phyloP scores from a whole-genome alignment of 2,888 invertebrate genomes.

The Capitulum mitella region DNA sequence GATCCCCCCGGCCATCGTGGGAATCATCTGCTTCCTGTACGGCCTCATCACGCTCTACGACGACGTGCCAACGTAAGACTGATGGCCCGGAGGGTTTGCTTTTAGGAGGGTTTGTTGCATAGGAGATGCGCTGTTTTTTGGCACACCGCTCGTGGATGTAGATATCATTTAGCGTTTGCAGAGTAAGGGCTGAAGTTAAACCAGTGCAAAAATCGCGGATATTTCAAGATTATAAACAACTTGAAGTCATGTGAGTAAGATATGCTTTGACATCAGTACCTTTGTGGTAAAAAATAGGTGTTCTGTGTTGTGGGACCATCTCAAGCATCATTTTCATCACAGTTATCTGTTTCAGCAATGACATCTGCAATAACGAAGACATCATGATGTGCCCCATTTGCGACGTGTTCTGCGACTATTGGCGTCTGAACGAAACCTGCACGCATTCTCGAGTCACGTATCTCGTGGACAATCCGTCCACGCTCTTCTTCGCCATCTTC shows the following conservation, averaged over 20 bases:
- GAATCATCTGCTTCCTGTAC: conserved; percentile 69
- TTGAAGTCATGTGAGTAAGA: no score
- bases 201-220: no score
- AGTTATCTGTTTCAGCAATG: conserved; percentile 56
- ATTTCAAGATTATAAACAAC: no score
- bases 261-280: no score
- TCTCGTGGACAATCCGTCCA: conserved; percentile 88
- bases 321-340: no score
- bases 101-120: no score
- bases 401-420: conserved; percentile 76
- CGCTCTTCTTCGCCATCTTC: conserved; percentile 85
- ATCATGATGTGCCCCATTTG: conserved; percentile 80
- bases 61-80: conserved; percentile 62
- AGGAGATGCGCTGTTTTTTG: no score
- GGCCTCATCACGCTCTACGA: conserved; percentile 57
- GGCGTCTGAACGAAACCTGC: conserved; percentile 76
- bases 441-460: conserved; percentile 76
- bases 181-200: no score
- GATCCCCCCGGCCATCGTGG: conserved; percentile 72
- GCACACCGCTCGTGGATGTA: no score
- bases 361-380: conserved; percentile 58
- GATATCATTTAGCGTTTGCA: no score
- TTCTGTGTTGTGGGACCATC: background rate
- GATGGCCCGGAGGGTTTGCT: no score
- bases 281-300: no score